A percentile compares a stretch with the other conserved stretches of the same genome.
Evolutionary conservation across 35 echinoderm and acorn worm genomes (phyloP).

Genomic region (Lytechinus variegatus): DNA sequence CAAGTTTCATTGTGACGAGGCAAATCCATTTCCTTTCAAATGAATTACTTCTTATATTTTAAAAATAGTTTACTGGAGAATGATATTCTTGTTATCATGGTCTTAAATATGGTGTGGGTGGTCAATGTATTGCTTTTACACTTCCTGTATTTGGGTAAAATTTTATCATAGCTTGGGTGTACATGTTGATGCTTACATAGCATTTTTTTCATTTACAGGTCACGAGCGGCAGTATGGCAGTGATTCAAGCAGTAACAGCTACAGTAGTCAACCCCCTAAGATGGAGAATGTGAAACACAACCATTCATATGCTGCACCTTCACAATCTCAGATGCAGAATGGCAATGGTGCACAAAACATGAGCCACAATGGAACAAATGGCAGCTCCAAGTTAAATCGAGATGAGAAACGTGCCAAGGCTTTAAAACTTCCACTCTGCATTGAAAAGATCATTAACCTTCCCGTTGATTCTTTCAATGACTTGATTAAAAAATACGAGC

Average conservation of each 20-base stretch:
- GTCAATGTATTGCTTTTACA: not conserved
- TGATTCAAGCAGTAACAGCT: slow-evolving; percentile 65
- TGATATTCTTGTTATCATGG: not conserved
- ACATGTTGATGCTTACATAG: not conserved
- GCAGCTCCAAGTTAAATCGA: slow-evolving; percentile 41
- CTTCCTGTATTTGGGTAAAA: not conserved
- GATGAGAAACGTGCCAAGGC: slow-evolving; percentile 85
- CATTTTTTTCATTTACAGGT: slow-evolving; percentile 4
- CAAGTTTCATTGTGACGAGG: not conserved
- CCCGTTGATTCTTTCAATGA: slow-evolving; percentile 97
- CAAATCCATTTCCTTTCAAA: not conserved
- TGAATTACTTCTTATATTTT: not conserved
- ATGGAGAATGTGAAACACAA: slow-evolving; percentile 89
- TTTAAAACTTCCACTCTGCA: slow-evolving; percentile 81
- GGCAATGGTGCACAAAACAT: slow-evolving; percentile 65
- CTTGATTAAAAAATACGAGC: slow-evolving; percentile 86
- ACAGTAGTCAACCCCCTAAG: slow-evolving; percentile 71
- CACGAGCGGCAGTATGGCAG: slow-evolving; percentile 47
- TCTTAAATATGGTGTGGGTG: not conserved
- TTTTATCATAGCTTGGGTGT: not conserved
- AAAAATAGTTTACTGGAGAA: too few species aligned
- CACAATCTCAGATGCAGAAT: slow-evolving; percentile 64
- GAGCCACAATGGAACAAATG: slow-evolving; percentile 41
- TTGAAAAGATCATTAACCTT: slow-evolving; percentile 89
- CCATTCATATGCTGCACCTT: slow-evolving; percentile 82